Percentiles rank a stretch among this genome's conserved stretches.
Evolutionary conservation across 2,888 invertebrate species (phyloP).

Genomic region (Habroteleia sp.): DNA sequence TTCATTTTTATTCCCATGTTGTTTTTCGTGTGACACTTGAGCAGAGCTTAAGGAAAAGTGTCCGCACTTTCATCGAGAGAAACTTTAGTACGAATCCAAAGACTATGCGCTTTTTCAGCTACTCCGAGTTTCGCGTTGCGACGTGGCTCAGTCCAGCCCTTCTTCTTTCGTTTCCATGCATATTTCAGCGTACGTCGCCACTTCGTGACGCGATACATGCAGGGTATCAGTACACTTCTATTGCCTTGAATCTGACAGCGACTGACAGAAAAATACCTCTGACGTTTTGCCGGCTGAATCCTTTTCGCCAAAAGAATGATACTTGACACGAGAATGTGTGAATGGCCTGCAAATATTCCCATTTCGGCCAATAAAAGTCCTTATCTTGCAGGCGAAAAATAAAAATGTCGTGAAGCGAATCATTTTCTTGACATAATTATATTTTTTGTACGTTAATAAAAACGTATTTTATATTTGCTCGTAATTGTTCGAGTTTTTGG

Average conservation of each 20-base stretch:
- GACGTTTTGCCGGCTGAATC: slow-evolving; percentile 48
- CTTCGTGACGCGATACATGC: slow-evolving; percentile 51
- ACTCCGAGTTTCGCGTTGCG: slow-evolving; percentile 42
- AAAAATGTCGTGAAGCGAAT: not conserved
- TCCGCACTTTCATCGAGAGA: not conserved
- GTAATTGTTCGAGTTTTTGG: no score
- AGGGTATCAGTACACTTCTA: slow-evolving; percentile 53
- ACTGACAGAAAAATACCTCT: slow-evolving; percentile 50
- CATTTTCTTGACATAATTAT: no score
- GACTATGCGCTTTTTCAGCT: slow-evolving; percentile 39
- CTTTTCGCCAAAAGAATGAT: slow-evolving; percentile 37
- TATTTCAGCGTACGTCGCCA: slow-evolving; percentile 56
- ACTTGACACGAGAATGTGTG: slow-evolving; percentile 33
- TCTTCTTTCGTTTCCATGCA: slow-evolving; percentile 57
- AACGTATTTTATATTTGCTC: no score
- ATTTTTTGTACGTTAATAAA: no score
- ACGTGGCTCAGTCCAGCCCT: slow-evolving; percentile 47
- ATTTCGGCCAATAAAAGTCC: slow-evolving; percentile 29
- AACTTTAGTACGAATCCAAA: slow-evolving; percentile 6
- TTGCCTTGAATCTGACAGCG: slow-evolving; percentile 50
- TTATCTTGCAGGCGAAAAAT: not conserved
- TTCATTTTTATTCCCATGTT: no score
- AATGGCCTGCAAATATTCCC: slow-evolving; percentile 26
- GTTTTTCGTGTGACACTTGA: no score
- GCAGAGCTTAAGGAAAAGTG: no score